A percentile compares a stretch with the other conserved stretches of the same genome.
Evolutionary conservation across 2,113 vertebrate species (phyloP).

Genomic region (Scartelaos histophorus): DNA sequence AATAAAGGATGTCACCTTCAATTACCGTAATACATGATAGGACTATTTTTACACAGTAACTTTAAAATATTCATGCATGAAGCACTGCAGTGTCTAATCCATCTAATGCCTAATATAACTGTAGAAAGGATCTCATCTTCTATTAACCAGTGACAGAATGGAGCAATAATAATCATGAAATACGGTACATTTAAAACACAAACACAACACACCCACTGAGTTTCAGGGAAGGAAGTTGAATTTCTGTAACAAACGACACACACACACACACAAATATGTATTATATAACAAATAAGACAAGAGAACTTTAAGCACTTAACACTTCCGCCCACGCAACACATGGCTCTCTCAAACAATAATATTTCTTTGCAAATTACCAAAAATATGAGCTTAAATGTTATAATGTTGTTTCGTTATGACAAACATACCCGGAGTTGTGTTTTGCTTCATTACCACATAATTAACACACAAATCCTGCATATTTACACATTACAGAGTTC

Average conservation of each 20-base stretch:
- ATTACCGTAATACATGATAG: too few species aligned
- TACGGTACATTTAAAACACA: slow-evolving; percentile 8
- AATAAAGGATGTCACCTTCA: too few species aligned
- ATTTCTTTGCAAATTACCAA: slow-evolving; percentile 28
- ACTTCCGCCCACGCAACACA: slow-evolving; percentile 23
- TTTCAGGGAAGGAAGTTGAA: slow-evolving; percentile 13
- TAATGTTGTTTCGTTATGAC: not conserved
- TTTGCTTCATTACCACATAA: too few species aligned
- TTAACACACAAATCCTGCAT: too few species aligned
- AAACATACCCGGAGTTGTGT: too few species aligned
- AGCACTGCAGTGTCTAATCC: too few species aligned
- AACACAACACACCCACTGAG: slow-evolving; percentile 20
- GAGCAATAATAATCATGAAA: slow-evolving; percentile 13
- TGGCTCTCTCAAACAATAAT: slow-evolving; percentile 42
- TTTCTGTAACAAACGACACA: not conserved
- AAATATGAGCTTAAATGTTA: slow-evolving; percentile 7
- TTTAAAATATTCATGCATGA: too few species aligned
- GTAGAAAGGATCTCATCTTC: not conserved
- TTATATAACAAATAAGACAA: not conserved
- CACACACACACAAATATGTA: not conserved
- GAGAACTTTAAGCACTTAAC: not conserved
- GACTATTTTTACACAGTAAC: too few species aligned
- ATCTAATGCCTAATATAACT: too few species aligned
- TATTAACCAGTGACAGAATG: not conserved
- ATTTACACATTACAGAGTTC: too few species aligned